Evolutionary conservation across 2,797 vertebrate genomes (phyloP).

Genomic region (Myoxocephalus aenaeus): DNA sequence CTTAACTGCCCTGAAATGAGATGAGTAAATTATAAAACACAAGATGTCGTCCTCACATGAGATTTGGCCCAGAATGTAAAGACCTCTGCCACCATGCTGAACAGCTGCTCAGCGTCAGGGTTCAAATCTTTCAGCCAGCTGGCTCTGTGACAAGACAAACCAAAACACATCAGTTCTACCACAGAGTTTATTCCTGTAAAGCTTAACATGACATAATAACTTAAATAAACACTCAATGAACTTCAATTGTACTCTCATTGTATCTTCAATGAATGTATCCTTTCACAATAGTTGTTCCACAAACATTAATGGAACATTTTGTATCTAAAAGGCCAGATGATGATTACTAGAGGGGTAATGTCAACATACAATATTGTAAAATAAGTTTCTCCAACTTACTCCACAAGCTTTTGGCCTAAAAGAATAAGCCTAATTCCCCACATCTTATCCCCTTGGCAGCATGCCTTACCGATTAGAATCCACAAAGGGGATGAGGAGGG

Average conservation of each 20-base stretch:
- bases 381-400: neutral
- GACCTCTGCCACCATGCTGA: slow-evolving; percentile 94
- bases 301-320: neutral
- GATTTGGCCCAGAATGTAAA: slow-evolving; percentile 98
- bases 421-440: neutral
- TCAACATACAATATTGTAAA: neutral
- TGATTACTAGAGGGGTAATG: neutral
- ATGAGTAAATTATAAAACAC: slow-evolving; percentile 15
- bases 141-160: slow-evolving; percentile 81
- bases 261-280: neutral
- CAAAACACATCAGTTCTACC: slow-evolving; percentile 43
- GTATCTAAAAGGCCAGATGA: neutral
- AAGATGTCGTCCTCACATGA: slow-evolving; percentile 86
- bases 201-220: slow-evolving; percentile 11
- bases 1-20: neutral
- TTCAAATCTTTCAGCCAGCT: slow-evolving; percentile 91
- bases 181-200: slow-evolving; percentile 27
- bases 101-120: slow-evolving; percentile 91
- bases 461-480: slow-evolving; percentile 91
- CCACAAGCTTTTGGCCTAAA: neutral
- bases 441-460: neutral
- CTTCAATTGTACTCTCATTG: neutral
- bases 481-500: slow-evolving; percentile 94
- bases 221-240: neutral
- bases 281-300: neutral